Evolutionary conservation across 2,797 vertebrate genomes (phyloP).

Genomic region (Dicrostonyx torquatus): DNA sequence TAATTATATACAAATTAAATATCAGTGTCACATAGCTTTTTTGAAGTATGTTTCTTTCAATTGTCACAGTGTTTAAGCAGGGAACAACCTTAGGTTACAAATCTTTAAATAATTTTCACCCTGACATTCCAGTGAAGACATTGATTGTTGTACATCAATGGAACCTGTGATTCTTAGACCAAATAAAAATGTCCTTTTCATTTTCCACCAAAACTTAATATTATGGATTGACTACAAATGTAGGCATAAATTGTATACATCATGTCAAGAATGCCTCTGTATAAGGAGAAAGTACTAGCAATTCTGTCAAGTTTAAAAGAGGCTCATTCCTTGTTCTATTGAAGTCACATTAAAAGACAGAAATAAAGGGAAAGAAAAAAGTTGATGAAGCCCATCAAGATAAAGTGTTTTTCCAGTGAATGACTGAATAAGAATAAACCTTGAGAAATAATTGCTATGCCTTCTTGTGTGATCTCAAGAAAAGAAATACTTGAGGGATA

Average conservation of each 20-base stretch:
- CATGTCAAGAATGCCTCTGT: conserved; percentile 44
- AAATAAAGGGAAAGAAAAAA: not conserved
- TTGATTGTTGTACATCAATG: conserved; percentile 49
- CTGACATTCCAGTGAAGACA: not conserved
- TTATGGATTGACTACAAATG: conserved; percentile 56
- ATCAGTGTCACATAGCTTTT: conserved; percentile 35
- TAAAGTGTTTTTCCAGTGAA: conserved; percentile 31
- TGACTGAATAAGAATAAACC: conserved; percentile 59
- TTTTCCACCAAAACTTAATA: conserved; percentile 60
- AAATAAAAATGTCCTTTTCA: conserved; percentile 58
- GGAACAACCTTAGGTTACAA: conserved; percentile 28
- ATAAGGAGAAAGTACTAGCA: conserved; percentile 10
- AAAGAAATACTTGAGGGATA: conserved; percentile 71
- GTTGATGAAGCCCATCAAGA: conserved; percentile 31
- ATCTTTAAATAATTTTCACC: conserved; percentile 66
- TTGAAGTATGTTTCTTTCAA: conserved; percentile 42
- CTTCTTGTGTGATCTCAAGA: conserved; percentile 41
- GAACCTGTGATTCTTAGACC: conserved; percentile 48
- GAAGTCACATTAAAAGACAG: not conserved
- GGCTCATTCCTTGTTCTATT: conserved; percentile 49
- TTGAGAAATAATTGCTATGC: conserved; percentile 53
- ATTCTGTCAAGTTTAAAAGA: conserved; percentile 58
- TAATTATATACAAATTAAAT: conserved; percentile 59
- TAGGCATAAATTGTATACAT: conserved; percentile 29
- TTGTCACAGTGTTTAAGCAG: not conserved